phyloP scores from a whole-genome alignment of 2,113 vertebrate species.

The Cyphomyrus plagiostoma region DNA sequence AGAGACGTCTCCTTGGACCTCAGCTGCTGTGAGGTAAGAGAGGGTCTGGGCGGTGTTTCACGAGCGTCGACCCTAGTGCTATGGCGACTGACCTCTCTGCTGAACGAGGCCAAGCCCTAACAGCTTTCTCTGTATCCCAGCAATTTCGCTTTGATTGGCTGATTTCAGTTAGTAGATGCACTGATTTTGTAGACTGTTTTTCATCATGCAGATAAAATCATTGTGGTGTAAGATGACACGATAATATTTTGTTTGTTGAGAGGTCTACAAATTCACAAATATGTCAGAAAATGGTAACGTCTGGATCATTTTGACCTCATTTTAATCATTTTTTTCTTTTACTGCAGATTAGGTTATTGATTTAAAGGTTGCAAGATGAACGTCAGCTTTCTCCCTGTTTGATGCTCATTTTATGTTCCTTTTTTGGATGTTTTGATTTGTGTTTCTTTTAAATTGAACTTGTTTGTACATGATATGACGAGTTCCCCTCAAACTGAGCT shows the following conservation, averaged over 20 bases:
- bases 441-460: not conserved
- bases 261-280: not conserved
- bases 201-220: not conserved
- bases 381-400: not conserved
- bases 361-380: not conserved
- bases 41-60: not conserved
- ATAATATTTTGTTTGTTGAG: not conserved
- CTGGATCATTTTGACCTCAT: not conserved
- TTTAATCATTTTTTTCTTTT: not conserved
- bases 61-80: not conserved
- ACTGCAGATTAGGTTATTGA: not conserved
- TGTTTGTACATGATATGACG: not conserved
- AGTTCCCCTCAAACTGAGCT: not conserved
- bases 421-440: not conserved
- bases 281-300: not conserved
- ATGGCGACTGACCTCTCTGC: not conserved
- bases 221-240: not conserved
- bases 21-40: conserved; percentile 90
- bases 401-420: not conserved
- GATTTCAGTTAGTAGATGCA: not conserved
- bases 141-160: not conserved
- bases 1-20: conserved; percentile 89
- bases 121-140: not conserved
- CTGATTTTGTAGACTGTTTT: not conserved
- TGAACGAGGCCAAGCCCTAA: not conserved